These are phyloP conservation scores for Ailurus styani DNA, from an alignment of 2,113 vertebrate genomes.

Conservation along the genomic window DNA sequence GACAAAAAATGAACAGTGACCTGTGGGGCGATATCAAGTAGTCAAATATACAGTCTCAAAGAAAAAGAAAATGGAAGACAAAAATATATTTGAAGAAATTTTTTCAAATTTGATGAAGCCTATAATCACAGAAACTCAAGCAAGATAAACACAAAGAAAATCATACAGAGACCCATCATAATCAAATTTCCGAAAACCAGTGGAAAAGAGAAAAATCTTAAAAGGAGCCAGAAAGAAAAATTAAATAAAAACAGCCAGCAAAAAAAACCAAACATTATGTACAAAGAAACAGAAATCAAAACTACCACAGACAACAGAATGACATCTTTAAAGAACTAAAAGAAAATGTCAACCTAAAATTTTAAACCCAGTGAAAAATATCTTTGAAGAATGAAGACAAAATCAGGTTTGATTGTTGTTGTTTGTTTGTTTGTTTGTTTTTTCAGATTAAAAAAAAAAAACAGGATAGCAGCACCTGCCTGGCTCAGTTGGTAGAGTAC, in stretches of 20 bases:
- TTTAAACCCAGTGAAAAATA: not conserved
- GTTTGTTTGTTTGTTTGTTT: not conserved
- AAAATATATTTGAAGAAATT: not conserved
- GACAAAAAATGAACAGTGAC: not conserved
- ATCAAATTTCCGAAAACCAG: not conserved
- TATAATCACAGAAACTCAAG: not conserved
- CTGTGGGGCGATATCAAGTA: not conserved
- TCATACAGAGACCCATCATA: not conserved
- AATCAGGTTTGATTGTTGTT: not conserved
- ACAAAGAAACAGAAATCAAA: not conserved
- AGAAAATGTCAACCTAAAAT: not conserved
- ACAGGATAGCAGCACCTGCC: not conserved
- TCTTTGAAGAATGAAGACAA: not conserved
- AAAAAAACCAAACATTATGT: not conserved
- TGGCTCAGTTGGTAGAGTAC: not conserved
- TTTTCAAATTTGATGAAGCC: constrained; percentile 19
- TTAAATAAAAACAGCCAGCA: not conserved
- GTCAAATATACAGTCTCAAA: not conserved
- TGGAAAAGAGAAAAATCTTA: not conserved
- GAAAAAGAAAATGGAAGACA: not conserved
- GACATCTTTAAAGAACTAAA: not conserved
- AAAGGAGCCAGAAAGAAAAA: not conserved
- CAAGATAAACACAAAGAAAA: not conserved
- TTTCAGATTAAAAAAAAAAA: not conserved
- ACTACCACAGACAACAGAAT: not conserved